Evolutionary conservation across 2,888 invertebrate genomes (phyloP).

Genomic region (Chalcis sispes): DNA sequence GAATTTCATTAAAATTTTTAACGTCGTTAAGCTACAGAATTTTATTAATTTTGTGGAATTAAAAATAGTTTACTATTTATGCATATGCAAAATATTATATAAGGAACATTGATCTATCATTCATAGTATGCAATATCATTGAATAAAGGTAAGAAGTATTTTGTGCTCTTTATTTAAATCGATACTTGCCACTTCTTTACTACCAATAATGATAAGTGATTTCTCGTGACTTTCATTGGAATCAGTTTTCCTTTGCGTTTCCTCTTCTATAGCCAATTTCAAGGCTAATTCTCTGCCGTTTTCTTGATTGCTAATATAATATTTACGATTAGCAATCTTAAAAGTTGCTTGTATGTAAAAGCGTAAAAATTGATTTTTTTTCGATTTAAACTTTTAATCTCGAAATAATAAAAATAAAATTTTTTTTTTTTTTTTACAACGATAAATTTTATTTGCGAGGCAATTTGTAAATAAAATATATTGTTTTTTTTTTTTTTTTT

Average conservation of each 20-base stretch:
- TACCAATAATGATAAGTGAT: conserved; percentile 82
- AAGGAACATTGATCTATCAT: not conserved
- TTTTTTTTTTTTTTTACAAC: too few species aligned
- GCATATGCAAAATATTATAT: conserved; percentile 58
- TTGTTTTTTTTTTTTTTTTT: too few species aligned
- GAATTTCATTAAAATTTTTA: not conserved
- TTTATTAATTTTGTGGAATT: not conserved
- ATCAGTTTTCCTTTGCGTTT: conserved; percentile 62
- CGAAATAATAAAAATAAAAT: too few species aligned
- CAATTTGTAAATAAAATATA: too few species aligned
- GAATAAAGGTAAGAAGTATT: not conserved
- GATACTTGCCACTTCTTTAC: conserved; percentile 81
- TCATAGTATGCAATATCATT: not conserved
- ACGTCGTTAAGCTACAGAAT: not conserved
- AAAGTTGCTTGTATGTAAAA: too few species aligned
- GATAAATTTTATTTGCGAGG: too few species aligned
- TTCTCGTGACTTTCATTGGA: conserved; percentile 75
- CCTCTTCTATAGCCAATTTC: conserved; percentile 62
- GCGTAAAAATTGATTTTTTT: too few species aligned
- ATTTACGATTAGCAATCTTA: too few species aligned
- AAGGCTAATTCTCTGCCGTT: conserved; percentile 29
- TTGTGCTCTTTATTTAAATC: not conserved
- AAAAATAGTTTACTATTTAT: not conserved
- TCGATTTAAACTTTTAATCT: too few species aligned
- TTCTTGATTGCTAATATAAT: conserved; percentile 33